Evolutionary conservation across 2,888 invertebrate genomes (phyloP).

Genomic region (Entomobrya multifasciata): DNA sequence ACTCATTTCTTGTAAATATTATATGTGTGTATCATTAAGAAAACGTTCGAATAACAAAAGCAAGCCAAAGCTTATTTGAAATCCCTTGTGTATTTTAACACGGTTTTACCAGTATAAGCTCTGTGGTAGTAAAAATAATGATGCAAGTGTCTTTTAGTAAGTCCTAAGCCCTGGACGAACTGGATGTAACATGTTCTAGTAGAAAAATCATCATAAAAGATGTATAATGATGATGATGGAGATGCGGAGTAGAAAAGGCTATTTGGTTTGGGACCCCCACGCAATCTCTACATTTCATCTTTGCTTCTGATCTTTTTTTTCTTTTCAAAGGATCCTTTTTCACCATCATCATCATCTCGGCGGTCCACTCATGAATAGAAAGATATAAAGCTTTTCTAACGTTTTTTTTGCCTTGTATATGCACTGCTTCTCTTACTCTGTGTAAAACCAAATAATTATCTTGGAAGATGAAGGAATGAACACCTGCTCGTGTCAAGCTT

Average conservation of each 20-base stretch:
- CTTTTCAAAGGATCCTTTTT: conserved; percentile 69
- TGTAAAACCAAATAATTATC: conserved; percentile 59
- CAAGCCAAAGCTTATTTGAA: conserved; percentile 26
- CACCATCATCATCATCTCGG: conserved; percentile 29
- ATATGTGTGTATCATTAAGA: conserved; percentile 56
- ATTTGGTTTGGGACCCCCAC: conserved; percentile 65
- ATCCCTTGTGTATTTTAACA: conserved; percentile 52
- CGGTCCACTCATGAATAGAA: conserved; percentile 28
- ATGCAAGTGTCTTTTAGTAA: conserved; percentile 51
- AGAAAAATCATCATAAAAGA: conserved; percentile 22
- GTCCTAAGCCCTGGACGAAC: conserved; percentile 13
- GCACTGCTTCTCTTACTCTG: conserved; percentile 21
- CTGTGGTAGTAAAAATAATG: conserved; percentile 41
- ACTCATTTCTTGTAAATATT: conserved; percentile 43
- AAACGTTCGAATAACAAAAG: conserved; percentile 59
- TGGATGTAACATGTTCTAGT: conserved; percentile 24
- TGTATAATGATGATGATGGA: conserved; percentile 45
- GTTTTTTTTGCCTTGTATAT: conserved; percentile 50
- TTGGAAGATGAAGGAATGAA: conserved; percentile 71
- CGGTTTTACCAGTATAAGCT: conserved; percentile 29
- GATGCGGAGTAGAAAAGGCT: conserved; percentile 34
- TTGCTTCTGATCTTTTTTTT: conserved; percentile 52
- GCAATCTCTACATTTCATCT: conserved; percentile 76
- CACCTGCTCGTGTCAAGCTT: conserved; percentile 76
- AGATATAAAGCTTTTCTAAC: conserved; percentile 33